Evolutionary conservation across 2,797 vertebrate species (phyloP), one percentile per base, ranked within the genome.

Genomic region (Pseudochromis fuscus): DNA sequence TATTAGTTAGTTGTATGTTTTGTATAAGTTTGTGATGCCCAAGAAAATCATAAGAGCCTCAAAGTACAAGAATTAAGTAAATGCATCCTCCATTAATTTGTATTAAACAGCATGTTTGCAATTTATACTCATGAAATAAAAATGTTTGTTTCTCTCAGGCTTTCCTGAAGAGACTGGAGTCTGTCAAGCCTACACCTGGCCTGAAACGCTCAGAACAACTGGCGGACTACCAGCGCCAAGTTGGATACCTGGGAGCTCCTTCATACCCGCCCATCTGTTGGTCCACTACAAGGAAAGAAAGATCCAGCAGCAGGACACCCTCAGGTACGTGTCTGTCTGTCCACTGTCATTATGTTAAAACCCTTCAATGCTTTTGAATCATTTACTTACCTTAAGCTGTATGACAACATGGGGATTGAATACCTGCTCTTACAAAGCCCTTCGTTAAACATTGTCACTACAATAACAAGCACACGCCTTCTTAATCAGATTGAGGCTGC

Each of bases 141-240:
- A 44, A n/a, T 38, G 1, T 10, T 15, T 58, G 7, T 55, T 84
- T 76, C 5, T 52, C 59, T 24, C 80, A 99, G 97, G 96, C 95
- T 73, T 94, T 98, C 33, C 86, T 98, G 73, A 98, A 96, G 87
- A 95, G 94, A 68, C 88, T 99, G 79, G 95, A 98, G 89, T 91
- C 95, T 0, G 95, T 96, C 73, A 97, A 98, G 67, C 93, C 97
- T n/a, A 95, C 96, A 12, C 87, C 92, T 53, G 95, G 95, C 25
- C 92, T 99, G 89, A 95, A 82, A 30, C 94, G 96, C 21, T 89
- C 94, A 2, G 95, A 97, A 16, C 98, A 97, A n/a, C 75, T 98
- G 64, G 81, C 93, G 70, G 96, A 98, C 86, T 96, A 98, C 71
- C 95, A 97, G 71, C 95, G 94, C 9, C 95, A 95, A 0, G 89